Base-by-base conservation (phyloP, 2,797 vertebrate species). In the Holocentrus rufus region DNA sequence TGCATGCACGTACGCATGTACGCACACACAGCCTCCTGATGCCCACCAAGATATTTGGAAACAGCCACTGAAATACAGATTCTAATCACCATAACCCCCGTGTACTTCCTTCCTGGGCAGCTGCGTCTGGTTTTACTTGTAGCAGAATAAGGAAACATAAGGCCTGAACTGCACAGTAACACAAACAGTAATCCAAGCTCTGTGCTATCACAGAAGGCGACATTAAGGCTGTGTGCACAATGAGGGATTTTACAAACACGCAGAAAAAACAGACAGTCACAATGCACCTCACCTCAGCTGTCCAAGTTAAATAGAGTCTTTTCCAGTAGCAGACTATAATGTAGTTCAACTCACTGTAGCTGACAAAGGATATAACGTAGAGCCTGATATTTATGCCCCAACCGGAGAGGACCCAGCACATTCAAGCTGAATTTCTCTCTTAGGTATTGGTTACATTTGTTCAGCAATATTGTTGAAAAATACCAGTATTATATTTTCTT, bases 341-440 rank as follows among this genome's bases (percentile, higher is more conserved):
- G 30, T 18, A 62, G 82, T 81, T 54, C 69, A 82, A 69, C 75
- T 62, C 55, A 50, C 58, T 47, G 64, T 63, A 62, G 80, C 63
- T 72, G 65, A 79, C 62, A 83, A 11, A 31, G 52, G 50, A 69
- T 74, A 71, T 72, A 77, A 85, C 72, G 77, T 66, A 66, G 66
- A 82, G 72, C 59, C 22, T 20, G 72, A 82, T 80, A 81, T 87
- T 82, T 84, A 82, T 77, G 79, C 83, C 58, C 5, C 54, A 76
- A 56, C 65, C 58, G 53, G 63, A 81, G 78, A 68, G 53, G 25
- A 56, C 56, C 22, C 25, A 30, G 74, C 71, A 77, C 34, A 65
- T 46, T 64, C 1, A 0, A 58, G 55, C 52, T 42, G 61, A 66
- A 52, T 79, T 58, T 69, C 72, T 76, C 72, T 61, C 57, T 64